Percentiles rank a stretch among this genome's conserved stretches.
These are phyloP conservation scores for Pseudochirops corinnae DNA, from an alignment of 2,797 vertebrate species.

Conservation along the genomic window DNA sequence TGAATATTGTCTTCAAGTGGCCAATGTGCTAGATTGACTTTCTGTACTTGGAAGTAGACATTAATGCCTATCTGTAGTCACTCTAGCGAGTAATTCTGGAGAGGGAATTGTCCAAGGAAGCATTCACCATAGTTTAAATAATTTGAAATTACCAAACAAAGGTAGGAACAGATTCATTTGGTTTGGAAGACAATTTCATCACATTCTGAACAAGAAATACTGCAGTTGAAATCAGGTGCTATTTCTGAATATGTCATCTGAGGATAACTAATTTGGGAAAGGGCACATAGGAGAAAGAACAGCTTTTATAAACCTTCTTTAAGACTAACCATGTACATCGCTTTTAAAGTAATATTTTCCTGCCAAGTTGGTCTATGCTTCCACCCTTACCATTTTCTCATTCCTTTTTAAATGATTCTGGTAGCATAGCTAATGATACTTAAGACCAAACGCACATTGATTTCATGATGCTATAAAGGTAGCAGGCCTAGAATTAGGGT, in stretches of 20 bases:
- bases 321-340: not conserved
- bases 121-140: not conserved
- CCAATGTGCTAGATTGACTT: not conserved
- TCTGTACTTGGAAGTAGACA: not conserved
- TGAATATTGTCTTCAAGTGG: not conserved
- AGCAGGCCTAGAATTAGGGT: not conserved
- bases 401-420: conserved; percentile 43
- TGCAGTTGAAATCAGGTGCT: conserved; percentile 8
- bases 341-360: not conserved
- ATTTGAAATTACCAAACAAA: not conserved
- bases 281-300: not conserved
- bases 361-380: conserved; percentile 6
- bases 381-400: conserved; percentile 18
- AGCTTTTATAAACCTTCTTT: not conserved
- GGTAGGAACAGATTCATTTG: not conserved
- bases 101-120: not conserved
- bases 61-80: not conserved
- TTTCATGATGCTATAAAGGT: conserved; percentile 4
- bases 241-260: not conserved
- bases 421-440: conserved; percentile 24
- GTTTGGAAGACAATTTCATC: not conserved
- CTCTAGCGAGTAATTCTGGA: conserved; percentile 11
- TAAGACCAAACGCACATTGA: conserved; percentile 27
- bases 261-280: conserved; percentile 24
- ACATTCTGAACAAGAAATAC: not conserved